Conservation (phyloP, 2,888 invertebrate genomes). For the Entomobrya proxima region DNA sequence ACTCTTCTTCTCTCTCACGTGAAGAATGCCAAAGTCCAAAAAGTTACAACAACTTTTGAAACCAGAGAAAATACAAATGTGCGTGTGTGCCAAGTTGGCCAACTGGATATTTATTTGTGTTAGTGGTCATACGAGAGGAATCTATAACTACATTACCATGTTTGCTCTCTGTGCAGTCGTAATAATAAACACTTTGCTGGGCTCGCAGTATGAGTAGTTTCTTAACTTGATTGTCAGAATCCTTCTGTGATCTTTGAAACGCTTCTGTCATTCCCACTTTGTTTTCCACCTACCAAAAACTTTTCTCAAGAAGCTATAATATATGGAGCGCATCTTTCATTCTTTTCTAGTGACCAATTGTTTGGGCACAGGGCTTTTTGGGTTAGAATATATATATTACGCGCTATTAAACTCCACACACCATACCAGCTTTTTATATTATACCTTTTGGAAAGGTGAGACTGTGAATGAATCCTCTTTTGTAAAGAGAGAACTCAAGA, state of each 20-base stretch:
- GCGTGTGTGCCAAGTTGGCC: background rate
- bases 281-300: background rate
- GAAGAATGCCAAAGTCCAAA: slow-evolving; percentile 12
- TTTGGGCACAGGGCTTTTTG: slow-evolving; percentile 1
- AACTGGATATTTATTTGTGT: background rate
- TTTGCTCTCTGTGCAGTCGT: background rate
- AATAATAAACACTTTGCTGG: slow-evolving; percentile 14
- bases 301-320: background rate
- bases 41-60: slow-evolving; percentile 19
- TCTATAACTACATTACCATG: slow-evolving; percentile 2
- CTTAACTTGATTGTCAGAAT: slow-evolving; percentile 23
- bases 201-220: slow-evolving; percentile 10
- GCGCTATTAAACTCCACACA: too few species aligned
- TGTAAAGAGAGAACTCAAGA: slow-evolving; percentile 25
- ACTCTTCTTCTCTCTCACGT: background rate
- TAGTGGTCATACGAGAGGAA: slow-evolving; percentile 6
- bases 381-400: background rate
- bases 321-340: slow-evolving; percentile 21
- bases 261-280: background rate
- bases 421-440: too few species aligned
- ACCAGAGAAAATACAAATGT: background rate
- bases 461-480: too few species aligned
- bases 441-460: background rate
- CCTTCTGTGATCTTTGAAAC: background rate
- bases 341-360: slow-evolving; percentile 29